These are phyloP conservation scores for Chorisops tibialis DNA, from an alignment of 2,888 invertebrate species.

Conservation along the genomic window DNA sequence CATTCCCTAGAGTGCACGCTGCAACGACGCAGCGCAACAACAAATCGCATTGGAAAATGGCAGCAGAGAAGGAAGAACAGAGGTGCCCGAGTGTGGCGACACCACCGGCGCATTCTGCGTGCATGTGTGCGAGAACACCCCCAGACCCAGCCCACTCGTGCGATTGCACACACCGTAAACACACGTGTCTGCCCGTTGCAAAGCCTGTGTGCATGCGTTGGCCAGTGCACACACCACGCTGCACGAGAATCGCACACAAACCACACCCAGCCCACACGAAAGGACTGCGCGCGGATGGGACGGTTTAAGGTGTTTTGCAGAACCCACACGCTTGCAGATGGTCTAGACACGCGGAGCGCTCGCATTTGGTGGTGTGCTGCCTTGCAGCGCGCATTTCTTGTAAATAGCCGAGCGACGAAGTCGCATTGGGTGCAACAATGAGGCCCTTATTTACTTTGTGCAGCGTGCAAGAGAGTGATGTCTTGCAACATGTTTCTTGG, in stretches of 20 bases:
- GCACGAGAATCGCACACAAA: neutral
- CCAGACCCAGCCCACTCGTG: slow-evolving; percentile 22
- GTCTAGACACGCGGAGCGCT: no score
- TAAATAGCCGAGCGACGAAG: no score
- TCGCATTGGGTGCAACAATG: no score
- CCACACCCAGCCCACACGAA: neutral
- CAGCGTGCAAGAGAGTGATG: no score
- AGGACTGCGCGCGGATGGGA: no score
- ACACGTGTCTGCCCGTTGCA: slow-evolving; percentile 12
- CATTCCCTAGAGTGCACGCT: slow-evolving; percentile 5
- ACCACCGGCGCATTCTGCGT: slow-evolving; percentile 18
- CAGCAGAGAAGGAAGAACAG: slow-evolving; percentile 5
- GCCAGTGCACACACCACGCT: slow-evolving; percentile 11
- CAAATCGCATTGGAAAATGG: slow-evolving; percentile 19
- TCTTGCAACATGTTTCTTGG: no score
- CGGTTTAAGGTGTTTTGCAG: no score
- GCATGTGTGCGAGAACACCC: slow-evolving; percentile 10
- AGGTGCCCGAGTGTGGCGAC: no score
- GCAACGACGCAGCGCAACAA: slow-evolving; percentile 4
- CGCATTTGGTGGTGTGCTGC: no score
- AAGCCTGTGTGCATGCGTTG: slow-evolving; percentile 4
- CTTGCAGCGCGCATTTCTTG: no score
- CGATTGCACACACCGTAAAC: slow-evolving; percentile 21
- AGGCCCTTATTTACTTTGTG: no score
- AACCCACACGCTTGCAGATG: no score